Base-by-base conservation (phyloP, 2,797 vertebrate genomes). In the Tapera naevia region DNA sequence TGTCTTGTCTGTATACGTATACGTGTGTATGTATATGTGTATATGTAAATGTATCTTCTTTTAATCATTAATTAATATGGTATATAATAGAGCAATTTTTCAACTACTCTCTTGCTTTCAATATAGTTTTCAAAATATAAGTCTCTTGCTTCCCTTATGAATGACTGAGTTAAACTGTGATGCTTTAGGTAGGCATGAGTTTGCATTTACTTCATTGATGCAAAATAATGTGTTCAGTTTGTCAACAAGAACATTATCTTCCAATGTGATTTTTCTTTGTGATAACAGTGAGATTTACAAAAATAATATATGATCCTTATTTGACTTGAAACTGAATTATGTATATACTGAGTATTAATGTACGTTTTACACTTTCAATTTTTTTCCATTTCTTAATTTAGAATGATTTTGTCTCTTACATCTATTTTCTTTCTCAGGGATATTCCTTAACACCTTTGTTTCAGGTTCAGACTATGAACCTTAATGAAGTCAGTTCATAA, bases 401-500 rank as follows among this genome's bases (percentile, higher is more conserved):
- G 22, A 46, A 12, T 7, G 4, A 27, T 53, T 33, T 3, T 30
- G 7, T 65, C 67, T 87, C 41, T 66, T 92, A 83, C 10, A 62
- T 62, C 21, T 3, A 73, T 76, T 56, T 72, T 24, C 50, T 19
- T 93, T 95, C 83, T 56, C 76, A 62, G 9, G 4, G 7, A 12
- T 72, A 33, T 41, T 39, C 81, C 39, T 67, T 66, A 60, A 46
- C 39, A 75, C 13, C 5, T 22, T 85, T 92, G 71, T 87, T 88
- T 97, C 90, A 48, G 45, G 46, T 92, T 80, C 57, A 67, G 70
- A 19, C 73, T 86, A 23, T 51, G 78, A 80, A 80, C 53, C 72
- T 86, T 87, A 88, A 33, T 85, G 70, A 94, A 95, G 70, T 93
- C 58, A 76, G 51, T 89, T 96, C 94, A 95, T 97, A 92, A 64